These are phyloP conservation scores for Aramus guarauna DNA, from an alignment of 2,113 vertebrate species.

Conservation along the genomic window DNA sequence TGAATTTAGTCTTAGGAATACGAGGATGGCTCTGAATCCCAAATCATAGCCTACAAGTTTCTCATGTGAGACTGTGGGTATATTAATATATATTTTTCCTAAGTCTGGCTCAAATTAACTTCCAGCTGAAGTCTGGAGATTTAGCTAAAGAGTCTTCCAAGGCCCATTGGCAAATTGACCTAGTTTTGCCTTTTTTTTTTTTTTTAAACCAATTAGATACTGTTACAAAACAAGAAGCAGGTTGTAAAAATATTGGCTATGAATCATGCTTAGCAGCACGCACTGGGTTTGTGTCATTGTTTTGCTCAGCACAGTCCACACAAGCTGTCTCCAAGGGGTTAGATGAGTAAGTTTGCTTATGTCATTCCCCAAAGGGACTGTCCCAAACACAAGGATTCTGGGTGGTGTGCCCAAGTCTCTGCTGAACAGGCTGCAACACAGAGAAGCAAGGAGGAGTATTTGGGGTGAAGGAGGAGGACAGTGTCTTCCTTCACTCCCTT, in stretches of 20 bases:
- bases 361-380: neutral
- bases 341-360: neutral
- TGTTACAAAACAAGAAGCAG: slow-evolving; percentile 12
- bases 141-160: slow-evolving; percentile 43
- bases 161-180: slow-evolving; percentile 44
- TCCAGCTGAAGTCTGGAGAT: slow-evolving; percentile 47
- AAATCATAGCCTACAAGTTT: slow-evolving; percentile 28
- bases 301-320: neutral
- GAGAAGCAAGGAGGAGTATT: neutral
- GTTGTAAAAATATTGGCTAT: neutral
- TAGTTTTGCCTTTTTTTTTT: slow-evolving; percentile 4
- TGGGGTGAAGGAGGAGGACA: neutral
- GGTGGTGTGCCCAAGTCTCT: neutral
- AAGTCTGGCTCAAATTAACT: slow-evolving; percentile 43
- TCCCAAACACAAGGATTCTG: neutral
- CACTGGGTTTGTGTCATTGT: neutral
- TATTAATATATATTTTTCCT: slow-evolving; percentile 50
- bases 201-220: neutral
- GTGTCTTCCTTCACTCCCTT: fast-evolving
- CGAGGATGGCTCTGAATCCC: slow-evolving; percentile 37
- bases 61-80: slow-evolving; percentile 11
- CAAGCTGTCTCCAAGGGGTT: neutral
- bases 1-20: slow-evolving; percentile 59
- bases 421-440: neutral
- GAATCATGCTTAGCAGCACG: neutral